Evolutionary conservation across 2,888 invertebrate species (phyloP).

Genomic region (Eupeodes latifasciatus): DNA sequence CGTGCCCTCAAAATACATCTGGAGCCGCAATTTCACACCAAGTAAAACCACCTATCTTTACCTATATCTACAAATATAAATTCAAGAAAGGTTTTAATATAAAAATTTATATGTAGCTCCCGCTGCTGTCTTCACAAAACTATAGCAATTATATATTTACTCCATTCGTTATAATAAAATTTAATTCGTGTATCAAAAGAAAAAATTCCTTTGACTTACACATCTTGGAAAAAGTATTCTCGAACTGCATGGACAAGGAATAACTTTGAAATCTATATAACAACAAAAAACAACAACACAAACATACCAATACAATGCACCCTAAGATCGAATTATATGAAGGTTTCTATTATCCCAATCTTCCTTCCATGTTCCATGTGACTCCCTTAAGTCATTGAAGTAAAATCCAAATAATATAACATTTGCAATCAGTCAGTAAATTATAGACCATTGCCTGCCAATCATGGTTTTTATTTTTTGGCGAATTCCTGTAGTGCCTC

Average conservation of each 20-base stretch:
- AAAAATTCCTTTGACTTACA: slow-evolving; percentile 18
- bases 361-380: background rate
- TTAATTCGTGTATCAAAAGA: slow-evolving; percentile 27
- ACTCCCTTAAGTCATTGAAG: slow-evolving; percentile 26
- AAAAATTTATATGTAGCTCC: slow-evolving; percentile 52
- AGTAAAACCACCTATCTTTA: background rate
- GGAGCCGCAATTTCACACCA: slow-evolving; percentile 30
- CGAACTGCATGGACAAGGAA: slow-evolving; percentile 1
- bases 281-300: slow-evolving; percentile 73
- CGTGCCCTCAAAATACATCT: slow-evolving; percentile 9
- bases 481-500: slow-evolving; percentile 59
- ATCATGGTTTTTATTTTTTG: slow-evolving; percentile 55
- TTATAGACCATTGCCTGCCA: slow-evolving; percentile 62
- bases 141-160: slow-evolving; percentile 52
- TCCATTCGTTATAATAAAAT: slow-evolving; percentile 10
- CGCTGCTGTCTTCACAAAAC: slow-evolving; percentile 58
- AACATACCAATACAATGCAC: slow-evolving; percentile 69
- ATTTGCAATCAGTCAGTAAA: slow-evolving; percentile 61
- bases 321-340: slow-evolving; percentile 33
- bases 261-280: slow-evolving; percentile 67
- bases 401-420: slow-evolving; percentile 46
- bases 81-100: slow-evolving; percentile 15
- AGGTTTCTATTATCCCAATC: slow-evolving; percentile 29
- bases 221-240: slow-evolving; percentile 15
- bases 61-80: background rate